Base-by-base conservation (phyloP, 2,113 vertebrate species). In the Aspidoscelis tigris region DNA sequence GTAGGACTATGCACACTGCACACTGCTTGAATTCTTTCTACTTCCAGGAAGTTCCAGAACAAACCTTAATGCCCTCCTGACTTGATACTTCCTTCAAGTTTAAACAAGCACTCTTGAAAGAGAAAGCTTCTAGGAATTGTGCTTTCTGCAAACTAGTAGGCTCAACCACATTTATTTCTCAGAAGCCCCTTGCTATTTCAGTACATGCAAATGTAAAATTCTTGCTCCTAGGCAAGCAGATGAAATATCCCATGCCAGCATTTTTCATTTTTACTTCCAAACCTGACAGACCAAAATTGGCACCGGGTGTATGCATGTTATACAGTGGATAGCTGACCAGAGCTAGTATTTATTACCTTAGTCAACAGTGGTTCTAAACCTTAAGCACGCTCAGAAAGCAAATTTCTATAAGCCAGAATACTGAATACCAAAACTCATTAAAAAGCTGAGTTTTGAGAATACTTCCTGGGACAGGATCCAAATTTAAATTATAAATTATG, bases 181-280 rank as follows among this genome's bases (percentile, higher is more conserved):
- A 5, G 33, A 53, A 85, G 80, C 69, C 18, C 44, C 22, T 26
- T 47, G 14, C 1, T 21, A 39, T 26, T 7, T 64, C 43, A 58
- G 47, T 33, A 65, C 43, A 18, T 0, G 0, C 3, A 0, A 0
- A 24, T 80, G 21, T 73, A 4, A 5, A 76, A 50, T 75, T 68
- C 58, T n/a, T 61, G 20, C 33, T 4, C 0, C 44, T 24, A 33
- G 20, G 26, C 64, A 53, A 0, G 7, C 14, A 41, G 39, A 66
- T 24, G 43, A 33, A 24, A 61, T 61, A 33, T 33, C 33, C 33
- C 33, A 50, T 12, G 22, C 43, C n/a, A 69, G 44, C 47, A 78
- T 69, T 0, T 0, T 0, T 0, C 77, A 64, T 5, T n/a, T 0
- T 0, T 82, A 0, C 1, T 50, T 0, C 2, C 33, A 47, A 43